These are phyloP conservation scores for Bembecia ichneumoniformis DNA, from an alignment of 2,888 invertebrate species.

Conservation along the genomic window DNA sequence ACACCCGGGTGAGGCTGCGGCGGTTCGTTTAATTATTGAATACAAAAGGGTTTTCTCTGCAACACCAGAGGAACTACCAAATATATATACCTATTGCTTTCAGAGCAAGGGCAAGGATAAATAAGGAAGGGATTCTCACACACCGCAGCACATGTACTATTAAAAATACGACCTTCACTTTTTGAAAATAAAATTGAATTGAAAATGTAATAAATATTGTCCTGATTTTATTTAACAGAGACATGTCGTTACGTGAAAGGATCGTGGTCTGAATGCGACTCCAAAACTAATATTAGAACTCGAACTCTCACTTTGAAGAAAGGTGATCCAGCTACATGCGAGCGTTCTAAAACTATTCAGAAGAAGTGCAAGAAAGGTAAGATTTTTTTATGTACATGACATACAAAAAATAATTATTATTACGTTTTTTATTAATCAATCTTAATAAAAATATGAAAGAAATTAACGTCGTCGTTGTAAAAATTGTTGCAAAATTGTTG, in stretches of 20 bases:
- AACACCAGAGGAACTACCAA: too few relatives aligned
- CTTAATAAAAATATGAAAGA: too few relatives aligned
- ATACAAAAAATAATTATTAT: background rate
- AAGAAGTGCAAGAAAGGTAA: constrained; percentile 94
- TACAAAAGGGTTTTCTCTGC: too few relatives aligned
- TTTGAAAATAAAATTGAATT: background rate
- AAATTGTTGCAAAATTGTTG: too few relatives aligned
- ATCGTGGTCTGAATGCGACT: constrained; percentile 90
- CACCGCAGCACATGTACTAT: constrained; percentile 14
- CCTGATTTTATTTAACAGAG: constrained; percentile 43
- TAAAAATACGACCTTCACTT: constrained; percentile 1
- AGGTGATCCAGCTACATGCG: constrained; percentile 84
- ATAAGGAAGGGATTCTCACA: too few relatives aligned
- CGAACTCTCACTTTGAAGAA: constrained; percentile 88
- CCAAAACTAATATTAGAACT: constrained; percentile 85
- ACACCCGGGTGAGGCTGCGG: too few relatives aligned
- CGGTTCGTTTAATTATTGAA: too few relatives aligned
- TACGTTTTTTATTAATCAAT: too few relatives aligned
- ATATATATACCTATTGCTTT: too few relatives aligned
- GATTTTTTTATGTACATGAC: background rate
- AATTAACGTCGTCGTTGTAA: too few relatives aligned
- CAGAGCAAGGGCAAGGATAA: too few relatives aligned
- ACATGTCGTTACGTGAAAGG: constrained; percentile 90
- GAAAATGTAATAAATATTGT: background rate
- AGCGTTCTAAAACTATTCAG: constrained; percentile 86